Percentiles rank a stretch among this genome's conserved stretches.
Conservation (phyloP, 2,888 invertebrate genomes). For the Chorisops tibialis region DNA sequence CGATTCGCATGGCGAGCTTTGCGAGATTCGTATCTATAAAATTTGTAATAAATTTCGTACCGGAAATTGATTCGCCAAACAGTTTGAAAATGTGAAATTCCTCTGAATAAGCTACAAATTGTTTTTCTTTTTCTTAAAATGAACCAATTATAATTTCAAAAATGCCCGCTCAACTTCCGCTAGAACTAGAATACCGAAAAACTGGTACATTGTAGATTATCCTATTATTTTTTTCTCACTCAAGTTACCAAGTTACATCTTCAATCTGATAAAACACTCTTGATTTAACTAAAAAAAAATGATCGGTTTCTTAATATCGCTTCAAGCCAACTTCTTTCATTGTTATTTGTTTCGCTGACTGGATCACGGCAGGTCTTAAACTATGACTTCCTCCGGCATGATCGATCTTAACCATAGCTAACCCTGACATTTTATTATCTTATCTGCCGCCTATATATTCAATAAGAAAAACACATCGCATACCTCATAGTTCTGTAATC, state of each 20-base stretch:
- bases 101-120: too few species aligned
- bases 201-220: too few species aligned
- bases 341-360: constrained; percentile 25
- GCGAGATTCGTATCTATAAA: too few species aligned
- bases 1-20: too few species aligned
- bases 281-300: constrained; percentile 15
- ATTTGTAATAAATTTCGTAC: too few species aligned
- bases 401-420: constrained; percentile 20
- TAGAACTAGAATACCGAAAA: too few species aligned
- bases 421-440: constrained; percentile 23
- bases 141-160: too few species aligned
- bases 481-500: too few species aligned
- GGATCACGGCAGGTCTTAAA: constrained; percentile 25
- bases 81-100: too few species aligned
- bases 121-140: too few species aligned
- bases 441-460: constrained; percentile 21
- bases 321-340: constrained; percentile 10
- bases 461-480: constrained; percentile 17
- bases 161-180: neutral
- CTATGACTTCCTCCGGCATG: constrained; percentile 24
- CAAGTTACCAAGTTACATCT: constrained; percentile 1
- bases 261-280: constrained; percentile 22
- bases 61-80: too few species aligned
- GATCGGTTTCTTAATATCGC: constrained; percentile 2
- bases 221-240: neutral